A percentile compares a stretch with the other conserved stretches of the same genome.
Conservation (phyloP, 2,113 vertebrate genomes). For the Phycodurus eques region DNA sequence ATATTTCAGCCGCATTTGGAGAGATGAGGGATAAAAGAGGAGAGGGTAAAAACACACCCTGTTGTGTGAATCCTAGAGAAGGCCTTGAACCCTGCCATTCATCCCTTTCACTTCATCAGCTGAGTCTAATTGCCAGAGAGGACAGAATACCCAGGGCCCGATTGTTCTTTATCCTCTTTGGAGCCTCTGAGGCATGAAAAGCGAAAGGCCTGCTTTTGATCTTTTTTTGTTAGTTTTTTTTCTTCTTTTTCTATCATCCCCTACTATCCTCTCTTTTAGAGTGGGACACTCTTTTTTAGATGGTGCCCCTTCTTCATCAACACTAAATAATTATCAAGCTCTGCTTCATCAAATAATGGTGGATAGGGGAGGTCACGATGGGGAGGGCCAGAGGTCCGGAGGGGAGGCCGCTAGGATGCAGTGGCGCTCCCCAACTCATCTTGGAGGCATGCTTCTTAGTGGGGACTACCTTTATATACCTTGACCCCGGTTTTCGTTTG, state of each 20-base stretch:
- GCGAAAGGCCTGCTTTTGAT: conserved; percentile 97
- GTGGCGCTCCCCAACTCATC: conserved; percentile 84
- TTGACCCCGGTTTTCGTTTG: conserved; percentile 97
- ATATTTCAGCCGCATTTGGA: conserved; percentile 91
- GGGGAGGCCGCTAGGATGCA: conserved; percentile 69
- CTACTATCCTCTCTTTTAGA: conserved; percentile 83
- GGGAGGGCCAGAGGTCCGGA: conserved; percentile 89
- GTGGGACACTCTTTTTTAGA: conserved; percentile 93
- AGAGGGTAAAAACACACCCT: conserved; percentile 82
- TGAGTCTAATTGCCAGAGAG: conserved; percentile 99
- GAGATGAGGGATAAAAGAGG: conserved; percentile 70
- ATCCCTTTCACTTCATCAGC: conserved; percentile 99
- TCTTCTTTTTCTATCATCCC: conserved; percentile 74
- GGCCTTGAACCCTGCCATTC: conserved; percentile 99
- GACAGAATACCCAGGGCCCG: conserved; percentile 93
- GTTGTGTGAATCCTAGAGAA: conserved; percentile 96
- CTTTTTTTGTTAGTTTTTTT: conserved; percentile 77
- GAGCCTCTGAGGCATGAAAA: conserved; percentile 99
- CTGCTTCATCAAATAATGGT: conserved; percentile 93
- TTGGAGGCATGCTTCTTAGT: conserved; percentile 86
- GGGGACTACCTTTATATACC: conserved; percentile 94
- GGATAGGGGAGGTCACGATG: conserved; percentile 92
- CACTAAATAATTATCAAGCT: conserved; percentile 99
- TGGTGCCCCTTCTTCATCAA: conserved; percentile 83
- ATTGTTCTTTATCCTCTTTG: conserved; percentile 99